Base-by-base conservation (phyloP, 2,113 vertebrate genomes). In the Centropus bengalensis region DNA sequence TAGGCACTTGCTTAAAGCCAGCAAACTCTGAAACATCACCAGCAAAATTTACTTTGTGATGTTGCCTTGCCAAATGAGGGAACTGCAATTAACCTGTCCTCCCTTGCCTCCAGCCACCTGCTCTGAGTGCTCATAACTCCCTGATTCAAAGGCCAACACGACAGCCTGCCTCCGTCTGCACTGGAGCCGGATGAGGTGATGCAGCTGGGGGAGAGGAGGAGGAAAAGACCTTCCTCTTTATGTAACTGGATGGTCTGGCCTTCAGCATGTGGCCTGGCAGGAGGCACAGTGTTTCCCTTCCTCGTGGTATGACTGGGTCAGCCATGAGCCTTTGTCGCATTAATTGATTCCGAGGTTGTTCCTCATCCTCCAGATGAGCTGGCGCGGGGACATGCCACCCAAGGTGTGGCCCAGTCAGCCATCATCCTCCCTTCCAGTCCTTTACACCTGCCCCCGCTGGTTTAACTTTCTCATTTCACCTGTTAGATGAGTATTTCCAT, bases 161-260 rank as follows among this genome's bases (percentile, higher is more conserved):
- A 68, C 27, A 82, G 22, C 40, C 47, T 51, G 49, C 27, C 15
- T 14, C 24, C 75, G 30, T 26, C 63, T 33, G 27, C 0, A 0
- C 51, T 30, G 74, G 27, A 66, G 26, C 28, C 42, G 44, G 40
- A 30, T 0, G 1, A 83, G 28, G n/a, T 13, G 33, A 30, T 1
- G 9, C 24, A 58, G 45, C 36, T 1, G 1, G 40, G 58, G 22
- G 6, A 52, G 44, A 88, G 49, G 24, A 59, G 21, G 27, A 89
- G 32, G 70, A 78, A 38, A 30, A 73, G 30, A 63, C 28, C 24
- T 63, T 77, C 45, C 40, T 62, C 42, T 91, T 26, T 40, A 36
- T 0, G 0, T 36, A 22, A 32, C 28, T 47, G 32, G 45, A 36
- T 60, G 3, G 0, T n/a, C 52, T 78, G 70, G 73, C 44, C 33